These are phyloP conservation scores for Ahaetulla prasina DNA, from an alignment of 2,113 vertebrate genomes.

Conservation along the genomic window DNA sequence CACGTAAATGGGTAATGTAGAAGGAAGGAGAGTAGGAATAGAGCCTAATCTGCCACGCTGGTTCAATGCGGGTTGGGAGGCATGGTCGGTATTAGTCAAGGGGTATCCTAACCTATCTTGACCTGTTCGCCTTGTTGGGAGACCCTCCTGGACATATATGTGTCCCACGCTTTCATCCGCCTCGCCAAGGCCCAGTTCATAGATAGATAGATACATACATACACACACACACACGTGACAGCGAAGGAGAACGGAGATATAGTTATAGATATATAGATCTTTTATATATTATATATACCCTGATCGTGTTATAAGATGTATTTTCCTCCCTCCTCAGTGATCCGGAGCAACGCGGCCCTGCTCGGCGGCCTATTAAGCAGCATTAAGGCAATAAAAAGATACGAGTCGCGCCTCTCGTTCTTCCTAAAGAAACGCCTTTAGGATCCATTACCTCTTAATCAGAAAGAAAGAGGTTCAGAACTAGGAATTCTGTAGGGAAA, in stretches of 20 bases:
- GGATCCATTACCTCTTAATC: not conserved
- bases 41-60: not conserved
- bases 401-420: not conserved
- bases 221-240: not conserved
- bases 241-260: not conserved
- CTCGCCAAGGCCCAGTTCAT: not conserved
- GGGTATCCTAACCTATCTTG: not conserved
- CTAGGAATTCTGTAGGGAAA: not conserved
- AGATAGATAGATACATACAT: too few relatives aligned
- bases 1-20: too few relatives aligned
- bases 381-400: slow-evolving; percentile 23
- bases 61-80: not conserved
- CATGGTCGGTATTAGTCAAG: not conserved
- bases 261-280: too few relatives aligned
- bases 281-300: too few relatives aligned
- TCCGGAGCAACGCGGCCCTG: slow-evolving; percentile 35
- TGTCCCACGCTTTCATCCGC: not conserved
- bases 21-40: not conserved
- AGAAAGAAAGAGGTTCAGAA: not conserved
- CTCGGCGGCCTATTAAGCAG: slow-evolving; percentile 27
- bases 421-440: not conserved
- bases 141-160: too few relatives aligned
- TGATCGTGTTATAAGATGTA: not conserved
- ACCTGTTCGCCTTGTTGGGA: too few relatives aligned
- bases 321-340: not conserved